Conservation (phyloP, 1,140 invertebrate species). For the Heliconius eleuchia region DNA sequence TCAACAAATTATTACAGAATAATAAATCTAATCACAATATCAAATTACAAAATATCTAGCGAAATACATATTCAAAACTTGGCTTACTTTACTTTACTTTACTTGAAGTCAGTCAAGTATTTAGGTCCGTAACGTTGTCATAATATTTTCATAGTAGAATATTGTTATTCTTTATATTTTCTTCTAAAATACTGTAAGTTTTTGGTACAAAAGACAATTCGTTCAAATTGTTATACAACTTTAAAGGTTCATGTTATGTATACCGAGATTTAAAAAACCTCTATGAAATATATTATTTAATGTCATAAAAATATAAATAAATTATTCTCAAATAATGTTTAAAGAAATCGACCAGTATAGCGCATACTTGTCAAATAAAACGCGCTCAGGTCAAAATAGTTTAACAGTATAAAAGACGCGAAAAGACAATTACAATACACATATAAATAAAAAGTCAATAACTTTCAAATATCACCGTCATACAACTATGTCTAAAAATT, state of each 20-base stretch:
- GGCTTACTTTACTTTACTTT: conserved; percentile 31
- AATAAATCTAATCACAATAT: conserved; percentile 64
- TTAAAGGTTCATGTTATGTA: conserved; percentile 12
- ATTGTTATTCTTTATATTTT: not conserved
- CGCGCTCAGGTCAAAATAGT: not conserved
- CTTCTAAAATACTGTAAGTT: not conserved
- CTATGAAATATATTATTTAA: conserved; percentile 15
- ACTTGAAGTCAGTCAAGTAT: conserved; percentile 27
- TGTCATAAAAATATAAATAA: conserved; percentile 21
- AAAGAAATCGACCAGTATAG: not conserved
- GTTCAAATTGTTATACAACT: conserved; percentile 17
- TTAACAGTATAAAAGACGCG: not conserved
- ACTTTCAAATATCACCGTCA: conserved; percentile 22
- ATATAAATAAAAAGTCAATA: conserved; percentile 14
- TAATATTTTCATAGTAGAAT: conserved; percentile 15
- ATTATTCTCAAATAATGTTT: conserved; percentile 25
- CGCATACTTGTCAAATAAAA: not conserved
- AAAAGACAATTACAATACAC: not conserved
- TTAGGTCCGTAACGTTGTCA: conserved; percentile 33
- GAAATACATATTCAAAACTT: conserved; percentile 36
- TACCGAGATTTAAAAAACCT: conserved; percentile 26
- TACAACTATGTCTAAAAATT: conserved; percentile 44
- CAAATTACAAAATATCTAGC: conserved; percentile 54
- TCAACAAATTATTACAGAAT: conserved; percentile 55
- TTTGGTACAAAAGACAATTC: conserved; percentile 6